Conservation (phyloP, 2,797 vertebrate species). For the Falco berigora region DNA sequence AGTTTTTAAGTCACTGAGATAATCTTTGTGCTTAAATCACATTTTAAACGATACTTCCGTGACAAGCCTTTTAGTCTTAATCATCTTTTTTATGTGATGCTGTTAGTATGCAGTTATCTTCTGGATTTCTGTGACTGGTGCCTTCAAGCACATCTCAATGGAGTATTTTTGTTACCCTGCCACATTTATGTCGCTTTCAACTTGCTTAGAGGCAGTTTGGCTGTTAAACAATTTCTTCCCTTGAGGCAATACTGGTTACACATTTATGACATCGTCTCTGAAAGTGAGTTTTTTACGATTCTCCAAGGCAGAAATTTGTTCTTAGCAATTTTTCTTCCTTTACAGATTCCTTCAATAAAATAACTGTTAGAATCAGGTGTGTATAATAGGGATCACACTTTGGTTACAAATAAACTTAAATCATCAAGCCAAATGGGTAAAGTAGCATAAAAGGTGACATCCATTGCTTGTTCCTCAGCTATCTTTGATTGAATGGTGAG, state of each 20-base stretch:
- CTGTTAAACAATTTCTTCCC: slow-evolving; percentile 20
- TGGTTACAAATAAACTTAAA: neutral
- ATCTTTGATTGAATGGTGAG: neutral
- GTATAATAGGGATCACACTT: neutral
- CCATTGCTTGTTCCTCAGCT: neutral
- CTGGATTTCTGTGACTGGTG: neutral
- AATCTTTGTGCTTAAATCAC: neutral
- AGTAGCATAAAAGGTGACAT: neutral
- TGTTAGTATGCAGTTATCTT: neutral
- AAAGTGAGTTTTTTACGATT: slow-evolving; percentile 17
- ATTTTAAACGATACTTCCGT: neutral
- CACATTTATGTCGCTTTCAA: slow-evolving; percentile 6
- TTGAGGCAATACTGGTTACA: slow-evolving; percentile 1
- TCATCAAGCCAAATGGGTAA: neutral
- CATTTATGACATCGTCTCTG: neutral
- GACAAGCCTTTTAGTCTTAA: neutral
- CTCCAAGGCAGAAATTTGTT: slow-evolving; percentile 4
- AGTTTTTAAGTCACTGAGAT: neutral
- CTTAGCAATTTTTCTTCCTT: slow-evolving; percentile 1
- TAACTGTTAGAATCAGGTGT: neutral
- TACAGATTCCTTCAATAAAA: neutral
- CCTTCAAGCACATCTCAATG: neutral
- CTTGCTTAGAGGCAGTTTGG: slow-evolving; percentile 12
- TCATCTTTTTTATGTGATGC: neutral
- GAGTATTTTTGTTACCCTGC: slow-evolving; percentile 10